Evolutionary conservation across 2,113 vertebrate species (phyloP).

Genomic region (Corapipo altera): DNA sequence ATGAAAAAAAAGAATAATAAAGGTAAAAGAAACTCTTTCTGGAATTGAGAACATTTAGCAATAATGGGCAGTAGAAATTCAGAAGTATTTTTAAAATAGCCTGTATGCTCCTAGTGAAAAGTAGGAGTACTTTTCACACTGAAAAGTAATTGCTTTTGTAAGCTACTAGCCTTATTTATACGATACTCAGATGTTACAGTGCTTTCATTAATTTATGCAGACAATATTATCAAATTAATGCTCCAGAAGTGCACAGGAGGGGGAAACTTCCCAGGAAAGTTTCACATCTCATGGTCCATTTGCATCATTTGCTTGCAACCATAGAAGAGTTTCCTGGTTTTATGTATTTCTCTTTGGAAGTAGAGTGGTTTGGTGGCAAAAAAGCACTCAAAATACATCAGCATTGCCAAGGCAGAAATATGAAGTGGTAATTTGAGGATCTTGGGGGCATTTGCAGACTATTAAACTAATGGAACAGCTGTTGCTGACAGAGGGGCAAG

Average conservation of each 20-base stretch:
- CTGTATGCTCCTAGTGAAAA: not conserved
- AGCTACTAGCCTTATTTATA: not conserved
- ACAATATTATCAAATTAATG: not conserved
- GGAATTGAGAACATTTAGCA: not conserved
- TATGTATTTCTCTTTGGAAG: not conserved
- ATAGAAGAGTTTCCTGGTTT: not conserved
- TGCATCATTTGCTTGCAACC: not conserved
- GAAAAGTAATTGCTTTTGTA: not conserved
- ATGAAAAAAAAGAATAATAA: not conserved
- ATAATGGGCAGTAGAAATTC: not conserved
- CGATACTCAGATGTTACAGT: not conserved
- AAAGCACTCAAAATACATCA: not conserved
- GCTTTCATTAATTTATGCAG: not conserved
- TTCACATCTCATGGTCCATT: not conserved
- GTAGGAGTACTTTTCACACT: not conserved
- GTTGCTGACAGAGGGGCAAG: not conserved
- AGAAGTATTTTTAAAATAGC: not conserved
- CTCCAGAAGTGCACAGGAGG: not conserved
- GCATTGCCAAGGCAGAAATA: slow-evolving; percentile 27
- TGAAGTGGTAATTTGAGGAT: slow-evolving; percentile 54
- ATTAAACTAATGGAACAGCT: slow-evolving; percentile 57
- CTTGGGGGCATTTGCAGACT: slow-evolving; percentile 21
- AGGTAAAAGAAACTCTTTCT: not conserved
- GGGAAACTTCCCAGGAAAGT: not conserved
- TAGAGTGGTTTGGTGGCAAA: not conserved